Conservation (phyloP, 2,888 invertebrate genomes). For the Caenorhabditis sp. region DNA sequence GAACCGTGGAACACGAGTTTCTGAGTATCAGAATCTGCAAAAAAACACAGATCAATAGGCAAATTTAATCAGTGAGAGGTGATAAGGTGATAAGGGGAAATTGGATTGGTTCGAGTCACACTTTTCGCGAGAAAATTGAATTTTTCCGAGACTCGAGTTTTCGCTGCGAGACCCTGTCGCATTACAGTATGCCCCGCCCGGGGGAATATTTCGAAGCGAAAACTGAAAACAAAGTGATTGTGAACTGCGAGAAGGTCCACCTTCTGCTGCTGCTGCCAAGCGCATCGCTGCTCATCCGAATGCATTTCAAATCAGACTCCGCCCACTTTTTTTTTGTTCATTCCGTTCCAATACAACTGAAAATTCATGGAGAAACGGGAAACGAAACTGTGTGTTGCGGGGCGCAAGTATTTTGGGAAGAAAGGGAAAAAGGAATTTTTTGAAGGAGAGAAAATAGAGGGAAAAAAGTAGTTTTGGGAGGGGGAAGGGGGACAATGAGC, state of each 20-base stretch:
- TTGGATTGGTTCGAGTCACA: no score
- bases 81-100: no score
- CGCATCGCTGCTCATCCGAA: slow-evolving; percentile 45
- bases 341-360: slow-evolving; percentile 40
- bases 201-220: no score
- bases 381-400: neutral
- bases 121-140: no score
- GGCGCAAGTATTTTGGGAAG: no score
- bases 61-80: no score
- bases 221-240: slow-evolving; percentile 44
- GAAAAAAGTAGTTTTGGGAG: neutral
- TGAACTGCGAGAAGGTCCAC: neutral
- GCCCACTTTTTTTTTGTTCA: slow-evolving; percentile 36
- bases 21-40: no score
- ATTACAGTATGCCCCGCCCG: neutral
- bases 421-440: no score
- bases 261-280: neutral
- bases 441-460: neutral
- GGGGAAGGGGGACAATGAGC: neutral
- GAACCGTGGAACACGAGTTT: slow-evolving; percentile 12
- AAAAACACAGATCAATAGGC: no score
- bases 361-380: slow-evolving; percentile 43
- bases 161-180: neutral
- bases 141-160: no score
- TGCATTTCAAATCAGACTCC: slow-evolving; percentile 56